Percentiles rank a stretch among this genome's conserved stretches.
Conservation (phyloP, 2,888 invertebrate species). For the Amphipoea oculea region DNA sequence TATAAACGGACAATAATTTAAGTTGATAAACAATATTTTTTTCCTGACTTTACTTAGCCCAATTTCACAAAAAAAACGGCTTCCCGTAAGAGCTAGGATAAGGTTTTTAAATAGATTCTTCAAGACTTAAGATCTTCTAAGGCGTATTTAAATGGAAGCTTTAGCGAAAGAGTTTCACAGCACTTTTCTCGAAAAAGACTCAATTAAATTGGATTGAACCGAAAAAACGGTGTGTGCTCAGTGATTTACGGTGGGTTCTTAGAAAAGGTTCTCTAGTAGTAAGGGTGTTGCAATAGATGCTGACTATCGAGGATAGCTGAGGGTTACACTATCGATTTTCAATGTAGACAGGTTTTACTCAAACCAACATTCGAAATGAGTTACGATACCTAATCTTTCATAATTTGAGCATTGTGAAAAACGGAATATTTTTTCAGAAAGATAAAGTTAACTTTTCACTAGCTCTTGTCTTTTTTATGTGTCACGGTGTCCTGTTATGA, state of each 20-base stretch:
- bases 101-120: conserved; percentile 55
- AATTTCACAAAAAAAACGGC: conserved; percentile 3
- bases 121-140: conserved; percentile 57
- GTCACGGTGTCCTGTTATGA: background rate
- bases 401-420: background rate
- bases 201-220: conserved; percentile 63
- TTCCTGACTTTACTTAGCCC: background rate
- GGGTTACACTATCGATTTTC: conserved; percentile 53
- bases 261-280: conserved; percentile 58
- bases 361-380: conserved; percentile 26
- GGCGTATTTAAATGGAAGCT: conserved; percentile 62
- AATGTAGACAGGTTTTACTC: conserved; percentile 50
- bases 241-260: conserved; percentile 56
- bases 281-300: conserved; percentile 48
- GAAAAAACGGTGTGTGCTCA: conserved; percentile 57
- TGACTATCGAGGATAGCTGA: conserved; percentile 49
- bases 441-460: background rate
- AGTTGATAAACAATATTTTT: background rate
- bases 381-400: conserved; percentile 22
- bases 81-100: conserved; percentile 33
- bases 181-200: conserved; percentile 53
- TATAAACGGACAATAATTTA: background rate
- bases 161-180: conserved; percentile 58
- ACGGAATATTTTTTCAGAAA: background rate
- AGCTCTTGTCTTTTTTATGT: background rate